These are phyloP conservation scores for Aporophyla lueneburgensis DNA, from an alignment of 2,888 invertebrate genomes.

Conservation along the genomic window DNA sequence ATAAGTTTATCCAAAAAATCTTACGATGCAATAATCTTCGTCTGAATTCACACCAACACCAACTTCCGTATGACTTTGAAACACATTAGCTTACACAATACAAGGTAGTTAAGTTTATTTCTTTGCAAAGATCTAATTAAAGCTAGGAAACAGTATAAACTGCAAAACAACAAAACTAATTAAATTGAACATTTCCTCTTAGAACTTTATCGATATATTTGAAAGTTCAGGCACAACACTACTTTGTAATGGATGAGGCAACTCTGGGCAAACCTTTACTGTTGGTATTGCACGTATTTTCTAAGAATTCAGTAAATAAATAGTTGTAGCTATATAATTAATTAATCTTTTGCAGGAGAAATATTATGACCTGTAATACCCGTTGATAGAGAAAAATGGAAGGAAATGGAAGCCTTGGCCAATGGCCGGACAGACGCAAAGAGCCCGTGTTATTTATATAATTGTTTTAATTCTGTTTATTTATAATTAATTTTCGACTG, in stretches of 20 bases:
- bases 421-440: not conserved
- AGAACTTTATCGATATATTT: constrained; percentile 61
- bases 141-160: constrained; percentile 46
- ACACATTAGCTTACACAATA: constrained; percentile 21
- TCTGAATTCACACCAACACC: not conserved
- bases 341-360: not conserved
- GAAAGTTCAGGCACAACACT: constrained; percentile 55
- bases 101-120: constrained; percentile 11
- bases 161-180: constrained; percentile 54
- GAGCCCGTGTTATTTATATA: too few relatives aligned
- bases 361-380: not conserved
- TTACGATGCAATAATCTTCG: not conserved
- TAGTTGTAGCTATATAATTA: not conserved
- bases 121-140: constrained; percentile 38
- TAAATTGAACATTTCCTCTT: constrained; percentile 50
- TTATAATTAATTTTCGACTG: too few relatives aligned
- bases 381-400: not conserved
- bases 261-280: constrained; percentile 19
- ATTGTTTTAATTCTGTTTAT: too few relatives aligned
- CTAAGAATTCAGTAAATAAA: constrained; percentile 21
- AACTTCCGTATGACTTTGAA: constrained; percentile 18
- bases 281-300: constrained; percentile 43
- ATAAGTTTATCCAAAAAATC: constrained; percentile 1
- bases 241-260: constrained; percentile 48
- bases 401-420: not conserved